phyloP scores from a whole-genome alignment of 2,888 invertebrate genomes.

The Napeogenes sylphis region DNA sequence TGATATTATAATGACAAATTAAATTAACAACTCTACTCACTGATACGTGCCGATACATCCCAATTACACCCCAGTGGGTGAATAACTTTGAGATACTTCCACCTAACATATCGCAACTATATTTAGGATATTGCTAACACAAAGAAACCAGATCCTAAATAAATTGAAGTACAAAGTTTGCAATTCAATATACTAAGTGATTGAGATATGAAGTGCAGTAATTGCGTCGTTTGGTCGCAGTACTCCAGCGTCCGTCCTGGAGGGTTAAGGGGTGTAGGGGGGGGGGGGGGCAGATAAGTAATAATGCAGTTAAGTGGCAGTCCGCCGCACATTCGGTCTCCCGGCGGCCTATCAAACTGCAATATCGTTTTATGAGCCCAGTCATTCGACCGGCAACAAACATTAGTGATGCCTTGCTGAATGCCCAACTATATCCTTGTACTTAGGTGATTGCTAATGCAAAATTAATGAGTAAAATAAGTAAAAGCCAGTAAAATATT shows the following conservation, averaged over 20 bases:
- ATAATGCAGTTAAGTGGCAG: constrained; percentile 54
- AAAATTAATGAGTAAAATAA: constrained; percentile 24
- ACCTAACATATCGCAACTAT: background rate
- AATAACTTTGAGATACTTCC: constrained; percentile 13
- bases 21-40: constrained; percentile 46
- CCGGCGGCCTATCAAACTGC: constrained; percentile 56
- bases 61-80: background rate
- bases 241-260: constrained; percentile 27
- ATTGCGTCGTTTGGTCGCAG: constrained; percentile 36
- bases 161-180: constrained; percentile 18
- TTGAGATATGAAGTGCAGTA: constrained; percentile 41
- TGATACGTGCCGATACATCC: background rate
- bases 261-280: constrained; percentile 28
- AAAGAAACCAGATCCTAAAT: background rate
- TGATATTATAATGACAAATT: constrained; percentile 71
- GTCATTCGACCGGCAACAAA: constrained; percentile 44
- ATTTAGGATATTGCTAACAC: constrained; percentile 15
- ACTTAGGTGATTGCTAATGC: constrained; percentile 30
- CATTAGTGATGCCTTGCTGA: constrained; percentile 34
- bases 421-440: constrained; percentile 24
- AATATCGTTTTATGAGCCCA: constrained; percentile 56
- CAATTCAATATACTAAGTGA: constrained; percentile 33
- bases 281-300: constrained; percentile 44
- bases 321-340: constrained; percentile 43
- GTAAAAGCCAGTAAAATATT: background rate